These are phyloP conservation scores for Myripristis murdjan DNA, from an alignment of 2,797 vertebrate species.

Conservation along the genomic window DNA sequence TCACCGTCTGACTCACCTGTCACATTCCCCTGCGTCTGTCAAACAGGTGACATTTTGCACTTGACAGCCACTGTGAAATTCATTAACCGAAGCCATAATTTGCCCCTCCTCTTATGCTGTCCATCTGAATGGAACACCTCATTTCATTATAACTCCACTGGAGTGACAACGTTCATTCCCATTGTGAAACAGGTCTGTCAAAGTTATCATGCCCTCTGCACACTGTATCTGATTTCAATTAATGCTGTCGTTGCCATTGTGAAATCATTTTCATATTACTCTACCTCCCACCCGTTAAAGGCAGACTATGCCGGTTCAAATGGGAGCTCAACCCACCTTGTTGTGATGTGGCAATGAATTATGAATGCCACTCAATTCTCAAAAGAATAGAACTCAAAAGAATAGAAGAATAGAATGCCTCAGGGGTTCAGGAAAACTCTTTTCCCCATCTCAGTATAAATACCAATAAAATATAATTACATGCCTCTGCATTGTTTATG, in stretches of 20 bases:
- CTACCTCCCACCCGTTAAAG: background rate
- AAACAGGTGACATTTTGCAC: background rate
- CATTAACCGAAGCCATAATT: background rate
- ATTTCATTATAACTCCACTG: constrained; percentile 6
- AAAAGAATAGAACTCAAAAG: no score
- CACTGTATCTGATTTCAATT: constrained; percentile 16
- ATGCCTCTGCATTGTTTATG: no score
- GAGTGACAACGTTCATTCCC: constrained; percentile 3
- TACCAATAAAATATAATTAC: no score
- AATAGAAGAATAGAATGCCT: no score
- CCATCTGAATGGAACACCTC: constrained; percentile 2
- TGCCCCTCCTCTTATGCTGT: background rate
- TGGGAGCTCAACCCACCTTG: no score
- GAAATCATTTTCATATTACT: background rate
- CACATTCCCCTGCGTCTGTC: background rate
- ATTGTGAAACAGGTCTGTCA: background rate
- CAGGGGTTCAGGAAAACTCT: no score
- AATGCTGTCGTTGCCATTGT: background rate
- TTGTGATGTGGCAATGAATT: no score
- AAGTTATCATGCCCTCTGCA: background rate
- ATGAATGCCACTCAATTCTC: no score
- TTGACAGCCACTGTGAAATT: constrained; percentile 9
- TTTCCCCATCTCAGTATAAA: no score
- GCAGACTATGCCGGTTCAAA: no score
- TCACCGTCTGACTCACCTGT: background rate